Conservation (phyloP, 2,888 invertebrate species). For the Nysson spinosus region DNA sequence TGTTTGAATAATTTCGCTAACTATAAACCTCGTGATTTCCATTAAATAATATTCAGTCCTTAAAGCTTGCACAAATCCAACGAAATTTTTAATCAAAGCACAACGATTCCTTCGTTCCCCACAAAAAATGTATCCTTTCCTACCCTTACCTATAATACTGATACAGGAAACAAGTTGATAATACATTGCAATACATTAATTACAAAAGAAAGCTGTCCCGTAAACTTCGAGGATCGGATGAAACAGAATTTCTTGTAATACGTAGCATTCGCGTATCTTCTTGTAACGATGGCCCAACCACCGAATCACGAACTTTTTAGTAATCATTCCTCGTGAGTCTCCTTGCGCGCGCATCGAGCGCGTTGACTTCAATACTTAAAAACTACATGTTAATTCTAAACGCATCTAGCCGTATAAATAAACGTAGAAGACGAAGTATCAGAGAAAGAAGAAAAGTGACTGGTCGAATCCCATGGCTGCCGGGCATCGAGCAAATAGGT, state of each 20-base stretch:
- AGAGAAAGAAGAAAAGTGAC: slow-evolving; percentile 53
- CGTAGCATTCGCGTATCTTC: slow-evolving; percentile 30
- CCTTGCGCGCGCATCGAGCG: slow-evolving; percentile 31
- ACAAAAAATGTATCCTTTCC: background rate
- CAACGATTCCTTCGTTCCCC: background rate
- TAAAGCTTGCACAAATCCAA: too few species aligned
- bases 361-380: slow-evolving; percentile 48
- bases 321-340: slow-evolving; percentile 13
- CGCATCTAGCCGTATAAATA: slow-evolving; percentile 45
- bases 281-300: slow-evolving; percentile 24
- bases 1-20: background rate
- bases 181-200: too few species aligned
- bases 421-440: slow-evolving; percentile 48
- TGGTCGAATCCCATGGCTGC: slow-evolving; percentile 29
- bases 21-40: too few species aligned
- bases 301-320: slow-evolving; percentile 10
- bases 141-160: slow-evolving; percentile 20
- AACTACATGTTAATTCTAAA: slow-evolving; percentile 42
- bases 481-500: slow-evolving; percentile 12
- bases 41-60: too few species aligned
- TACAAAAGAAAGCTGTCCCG: too few species aligned
- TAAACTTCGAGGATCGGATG: too few species aligned
- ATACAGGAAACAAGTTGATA: background rate
- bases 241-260: too few species aligned
- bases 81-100: background rate